These are phyloP conservation scores for Aphrophora alni DNA, from an alignment of 2,888 invertebrate species.

Conservation along the genomic window DNA sequence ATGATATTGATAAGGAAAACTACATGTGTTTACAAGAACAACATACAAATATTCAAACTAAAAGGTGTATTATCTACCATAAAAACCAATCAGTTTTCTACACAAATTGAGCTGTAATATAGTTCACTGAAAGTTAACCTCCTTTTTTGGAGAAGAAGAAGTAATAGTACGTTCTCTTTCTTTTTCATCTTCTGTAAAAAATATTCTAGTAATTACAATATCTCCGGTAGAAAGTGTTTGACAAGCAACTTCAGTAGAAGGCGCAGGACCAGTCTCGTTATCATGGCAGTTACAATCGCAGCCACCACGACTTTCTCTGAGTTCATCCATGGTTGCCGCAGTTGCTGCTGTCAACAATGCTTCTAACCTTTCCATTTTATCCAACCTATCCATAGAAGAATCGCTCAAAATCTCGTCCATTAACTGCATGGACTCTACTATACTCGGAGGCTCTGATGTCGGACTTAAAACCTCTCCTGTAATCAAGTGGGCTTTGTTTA, in stretches of 20 bases:
- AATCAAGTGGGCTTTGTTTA: conserved; percentile 31
- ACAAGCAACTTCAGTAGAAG: neutral
- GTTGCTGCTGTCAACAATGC: conserved; percentile 84
- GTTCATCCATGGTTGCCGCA: conserved; percentile 50
- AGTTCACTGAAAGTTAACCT: neutral
- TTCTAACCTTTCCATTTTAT: conserved; percentile 86
- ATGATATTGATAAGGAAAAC: too few species aligned
- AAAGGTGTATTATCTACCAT: neutral
- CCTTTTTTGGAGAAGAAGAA: conserved; percentile 55
- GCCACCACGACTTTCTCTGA: conserved; percentile 62
- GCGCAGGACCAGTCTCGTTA: conserved; percentile 53
- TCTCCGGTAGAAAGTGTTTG: conserved; percentile 93
- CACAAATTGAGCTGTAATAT: neutral
- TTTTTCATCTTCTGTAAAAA: conserved; percentile 65
- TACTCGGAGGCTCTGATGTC: conserved; percentile 78
- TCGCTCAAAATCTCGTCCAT: conserved; percentile 85
- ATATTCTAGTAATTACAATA: conserved; percentile 88
- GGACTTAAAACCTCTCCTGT: conserved; percentile 43
- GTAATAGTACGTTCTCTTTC: conserved; percentile 62
- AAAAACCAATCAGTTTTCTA: neutral
- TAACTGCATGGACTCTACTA: conserved; percentile 89
- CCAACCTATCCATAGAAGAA: conserved; percentile 81
- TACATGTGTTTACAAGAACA: too few species aligned
- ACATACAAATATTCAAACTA: too few species aligned
- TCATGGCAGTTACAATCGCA: conserved; percentile 62